Conservation (phyloP, 2,888 invertebrate species). For the Selenia dentaria region DNA sequence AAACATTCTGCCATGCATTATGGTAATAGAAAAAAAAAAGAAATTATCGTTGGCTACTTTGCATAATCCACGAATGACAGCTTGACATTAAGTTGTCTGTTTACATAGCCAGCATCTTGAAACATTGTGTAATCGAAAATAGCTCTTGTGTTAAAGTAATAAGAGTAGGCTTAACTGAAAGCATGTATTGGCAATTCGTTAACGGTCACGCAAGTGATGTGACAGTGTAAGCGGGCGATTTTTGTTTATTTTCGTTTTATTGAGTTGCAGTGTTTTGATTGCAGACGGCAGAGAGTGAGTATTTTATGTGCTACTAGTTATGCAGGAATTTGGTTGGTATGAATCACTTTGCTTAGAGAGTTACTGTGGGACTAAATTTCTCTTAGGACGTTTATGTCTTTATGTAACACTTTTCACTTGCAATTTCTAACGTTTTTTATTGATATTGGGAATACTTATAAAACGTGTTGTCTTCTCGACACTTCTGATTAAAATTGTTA, state of each 20-base stretch:
- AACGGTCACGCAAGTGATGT: conserved; percentile 58
- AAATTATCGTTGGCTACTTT: conserved; percentile 66
- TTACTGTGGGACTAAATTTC: conserved; percentile 11
- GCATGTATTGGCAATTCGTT: conserved; percentile 37
- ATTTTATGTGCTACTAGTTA: conserved; percentile 30
- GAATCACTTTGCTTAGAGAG: conserved; percentile 3
- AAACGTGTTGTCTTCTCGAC: too few species aligned
- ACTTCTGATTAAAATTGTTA: too few species aligned
- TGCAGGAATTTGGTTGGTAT: conserved; percentile 23
- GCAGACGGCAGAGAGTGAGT: conserved; percentile 22
- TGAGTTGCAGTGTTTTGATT: conserved; percentile 35
- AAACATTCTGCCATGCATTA: conserved; percentile 67
- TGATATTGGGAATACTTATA: too few species aligned
- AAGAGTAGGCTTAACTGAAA: conserved; percentile 27
- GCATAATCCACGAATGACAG: conserved; percentile 73
- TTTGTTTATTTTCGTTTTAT: conserved; percentile 46
- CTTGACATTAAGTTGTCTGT: conserved; percentile 69
- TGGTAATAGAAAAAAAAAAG: conserved; percentile 74
- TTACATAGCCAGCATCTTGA: conserved; percentile 43
- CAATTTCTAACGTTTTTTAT: too few species aligned
- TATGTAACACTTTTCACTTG: too few species aligned
- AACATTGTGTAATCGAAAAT: conserved; percentile 14
- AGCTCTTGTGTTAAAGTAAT: conserved; percentile 20
- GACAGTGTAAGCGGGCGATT: conserved; percentile 48
- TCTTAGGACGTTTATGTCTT: too few species aligned